Evolutionary conservation across 2,113 vertebrate genomes (phyloP).

Genomic region (Cyphomyrus plagiostoma): DNA sequence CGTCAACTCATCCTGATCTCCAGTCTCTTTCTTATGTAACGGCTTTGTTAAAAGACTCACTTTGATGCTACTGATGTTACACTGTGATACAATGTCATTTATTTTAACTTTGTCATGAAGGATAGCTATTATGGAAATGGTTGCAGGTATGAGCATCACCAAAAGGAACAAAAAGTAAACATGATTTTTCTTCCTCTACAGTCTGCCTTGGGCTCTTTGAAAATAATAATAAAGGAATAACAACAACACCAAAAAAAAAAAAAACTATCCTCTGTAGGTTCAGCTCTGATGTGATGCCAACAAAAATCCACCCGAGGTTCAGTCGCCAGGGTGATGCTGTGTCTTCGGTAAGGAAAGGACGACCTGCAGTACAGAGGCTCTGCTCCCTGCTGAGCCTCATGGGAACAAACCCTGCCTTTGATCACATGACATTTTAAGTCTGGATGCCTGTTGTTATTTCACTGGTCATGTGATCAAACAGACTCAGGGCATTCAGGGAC

Average conservation of each 20-base stretch:
- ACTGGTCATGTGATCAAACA: neutral
- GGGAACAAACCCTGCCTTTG: constrained; percentile 9
- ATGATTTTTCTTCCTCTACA: neutral
- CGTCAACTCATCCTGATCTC: neutral
- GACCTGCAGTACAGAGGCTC: neutral
- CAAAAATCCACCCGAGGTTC: neutral
- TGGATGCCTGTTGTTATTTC: neutral
- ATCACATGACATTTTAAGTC: neutral
- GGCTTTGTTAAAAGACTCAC: neutral
- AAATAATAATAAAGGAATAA: neutral
- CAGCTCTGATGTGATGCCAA: neutral
- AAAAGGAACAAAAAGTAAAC: neutral
- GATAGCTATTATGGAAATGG: neutral
- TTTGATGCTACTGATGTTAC: neutral
- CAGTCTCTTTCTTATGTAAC: neutral
- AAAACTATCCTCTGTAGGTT: neutral
- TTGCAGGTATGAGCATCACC: neutral
- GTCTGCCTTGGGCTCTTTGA: neutral
- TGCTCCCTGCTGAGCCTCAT: neutral
- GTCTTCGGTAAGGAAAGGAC: neutral
- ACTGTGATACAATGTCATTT: neutral
- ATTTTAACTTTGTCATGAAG: neutral
- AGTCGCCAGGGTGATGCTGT: neutral
- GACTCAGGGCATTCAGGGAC: neutral
- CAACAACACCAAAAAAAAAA: neutral